phyloP scores from a whole-genome alignment of 2,113 vertebrate species.

The Galemys pyrenaicus region DNA sequence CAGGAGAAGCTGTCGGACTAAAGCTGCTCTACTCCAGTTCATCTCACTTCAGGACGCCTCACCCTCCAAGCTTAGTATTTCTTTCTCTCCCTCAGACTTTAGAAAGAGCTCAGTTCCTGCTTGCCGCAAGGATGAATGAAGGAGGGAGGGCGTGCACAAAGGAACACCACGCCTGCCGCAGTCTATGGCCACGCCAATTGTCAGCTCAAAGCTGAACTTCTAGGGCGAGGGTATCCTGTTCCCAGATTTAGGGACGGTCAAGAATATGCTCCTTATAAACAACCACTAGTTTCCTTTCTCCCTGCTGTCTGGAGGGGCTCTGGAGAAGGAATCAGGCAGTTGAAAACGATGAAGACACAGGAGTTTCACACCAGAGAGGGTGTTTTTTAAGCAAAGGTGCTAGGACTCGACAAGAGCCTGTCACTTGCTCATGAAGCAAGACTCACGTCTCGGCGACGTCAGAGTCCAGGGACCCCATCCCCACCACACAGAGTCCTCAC shows the following conservation, averaged over 20 bases:
- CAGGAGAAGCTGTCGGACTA: neutral
- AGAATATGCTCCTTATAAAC: neutral
- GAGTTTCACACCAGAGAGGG: neutral
- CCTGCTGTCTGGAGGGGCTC: neutral
- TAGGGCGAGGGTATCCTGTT: neutral
- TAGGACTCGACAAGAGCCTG: neutral
- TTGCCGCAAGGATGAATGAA: neutral
- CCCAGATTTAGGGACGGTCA: neutral
- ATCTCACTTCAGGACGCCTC: neutral
- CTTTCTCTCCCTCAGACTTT: neutral
- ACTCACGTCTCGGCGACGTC: slow-evolving; percentile 44
- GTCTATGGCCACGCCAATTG: too few relatives aligned
- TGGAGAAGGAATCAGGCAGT: neutral
- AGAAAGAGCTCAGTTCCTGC: neutral
- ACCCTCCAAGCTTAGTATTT: neutral
- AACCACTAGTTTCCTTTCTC: neutral
- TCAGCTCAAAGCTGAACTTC: neutral
- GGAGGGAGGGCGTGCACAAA: neutral
- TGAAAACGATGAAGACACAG: slow-evolving; percentile 47
- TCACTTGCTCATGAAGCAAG: slow-evolving; percentile 10
- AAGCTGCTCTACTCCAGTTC: neutral
- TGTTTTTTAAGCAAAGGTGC: slow-evolving; percentile 50
- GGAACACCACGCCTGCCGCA: neutral
- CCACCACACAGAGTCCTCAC: rapidly evolving
- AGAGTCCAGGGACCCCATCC: neutral